These are phyloP conservation scores for Prosopocoilus inquinatus DNA, from an alignment of 2,888 invertebrate species.

Conservation along the genomic window DNA sequence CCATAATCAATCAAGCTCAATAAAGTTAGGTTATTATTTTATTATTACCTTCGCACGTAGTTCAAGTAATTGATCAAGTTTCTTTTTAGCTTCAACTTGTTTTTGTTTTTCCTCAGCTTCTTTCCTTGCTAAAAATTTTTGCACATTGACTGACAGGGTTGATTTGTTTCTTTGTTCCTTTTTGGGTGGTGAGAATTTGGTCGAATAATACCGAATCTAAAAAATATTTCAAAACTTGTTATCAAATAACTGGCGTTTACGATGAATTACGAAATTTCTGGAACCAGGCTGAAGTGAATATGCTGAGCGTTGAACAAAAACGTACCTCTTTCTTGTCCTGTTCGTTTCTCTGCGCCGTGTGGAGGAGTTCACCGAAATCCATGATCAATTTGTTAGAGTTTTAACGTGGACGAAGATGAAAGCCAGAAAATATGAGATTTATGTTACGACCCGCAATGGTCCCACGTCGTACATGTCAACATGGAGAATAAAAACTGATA, in stretches of 20 bases:
- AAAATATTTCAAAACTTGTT: neutral
- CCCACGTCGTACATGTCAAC: constrained; percentile 33
- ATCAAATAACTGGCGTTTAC: neutral
- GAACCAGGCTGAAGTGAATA: constrained; percentile 38
- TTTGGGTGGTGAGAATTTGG: constrained; percentile 79
- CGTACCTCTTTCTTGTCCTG: constrained; percentile 21
- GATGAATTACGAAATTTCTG: constrained; percentile 12
- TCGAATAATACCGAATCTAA: constrained; percentile 66
- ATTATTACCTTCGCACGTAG: constrained; percentile 54
- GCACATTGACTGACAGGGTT: constrained; percentile 73
- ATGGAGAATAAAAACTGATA: constrained; percentile 20
- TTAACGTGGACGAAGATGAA: neutral
- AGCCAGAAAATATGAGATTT: constrained; percentile 24
- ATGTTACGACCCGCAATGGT: constrained; percentile 29
- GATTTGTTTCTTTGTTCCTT: constrained; percentile 69
- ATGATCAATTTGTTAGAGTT: constrained; percentile 40
- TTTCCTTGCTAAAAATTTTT: constrained; percentile 78
- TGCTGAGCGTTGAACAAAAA: constrained; percentile 34
- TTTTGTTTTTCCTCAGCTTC: constrained; percentile 75
- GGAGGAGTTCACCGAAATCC: constrained; percentile 64
- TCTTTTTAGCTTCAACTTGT: constrained; percentile 61
- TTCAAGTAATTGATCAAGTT: constrained; percentile 63
- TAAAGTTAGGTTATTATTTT: constrained; percentile 1
- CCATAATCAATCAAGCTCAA: constrained; percentile 8
- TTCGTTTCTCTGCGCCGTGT: constrained; percentile 62